phyloP scores from a whole-genome alignment of 92 coral and sea anemone species.

The Siderastrea siderea region DNA sequence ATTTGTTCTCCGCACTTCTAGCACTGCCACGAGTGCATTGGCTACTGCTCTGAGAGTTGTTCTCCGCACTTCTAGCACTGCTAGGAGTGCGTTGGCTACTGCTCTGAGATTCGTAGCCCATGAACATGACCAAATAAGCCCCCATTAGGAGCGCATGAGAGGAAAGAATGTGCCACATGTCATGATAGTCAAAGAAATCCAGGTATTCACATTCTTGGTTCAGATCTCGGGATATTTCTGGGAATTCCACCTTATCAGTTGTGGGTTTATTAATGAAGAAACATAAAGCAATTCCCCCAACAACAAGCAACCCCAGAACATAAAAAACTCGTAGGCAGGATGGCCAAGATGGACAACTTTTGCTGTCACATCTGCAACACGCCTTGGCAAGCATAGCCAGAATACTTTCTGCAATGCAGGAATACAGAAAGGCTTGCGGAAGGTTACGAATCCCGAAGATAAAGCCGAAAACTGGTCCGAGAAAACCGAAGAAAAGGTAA shows the following conservation, averaged over 20 bases:
- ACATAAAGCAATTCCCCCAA: slow-evolving; percentile 62
- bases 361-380: too few relatives aligned
- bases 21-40: too few relatives aligned
- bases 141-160: slow-evolving; percentile 87
- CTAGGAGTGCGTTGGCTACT: too few relatives aligned
- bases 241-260: slow-evolving; percentile 69
- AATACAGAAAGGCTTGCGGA: slow-evolving; percentile 74
- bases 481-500: not conserved
- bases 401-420: slow-evolving; percentile 68
- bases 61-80: too few relatives aligned
- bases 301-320: slow-evolving; percentile 26
- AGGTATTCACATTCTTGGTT: slow-evolving; percentile 75
- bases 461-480: slow-evolving; percentile 52
- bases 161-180: slow-evolving; percentile 93
- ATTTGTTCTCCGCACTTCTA: too few relatives aligned
- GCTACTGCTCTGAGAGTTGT: too few relatives aligned
- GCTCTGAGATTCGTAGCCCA: slow-evolving; percentile 62
- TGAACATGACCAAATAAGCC: slow-evolving; percentile 81
- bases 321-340: slow-evolving; percentile 67
- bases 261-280: slow-evolving; percentile 68
- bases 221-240: slow-evolving; percentile 80
- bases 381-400: too few relatives aligned
- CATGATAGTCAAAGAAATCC: slow-evolving; percentile 81
- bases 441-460: slow-evolving; percentile 36
- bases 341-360: too few relatives aligned